A percentile compares a stretch with the other conserved stretches of the same genome.
phyloP scores from a whole-genome alignment of 2,888 invertebrate genomes.

The Napeogenes inachia region DNA sequence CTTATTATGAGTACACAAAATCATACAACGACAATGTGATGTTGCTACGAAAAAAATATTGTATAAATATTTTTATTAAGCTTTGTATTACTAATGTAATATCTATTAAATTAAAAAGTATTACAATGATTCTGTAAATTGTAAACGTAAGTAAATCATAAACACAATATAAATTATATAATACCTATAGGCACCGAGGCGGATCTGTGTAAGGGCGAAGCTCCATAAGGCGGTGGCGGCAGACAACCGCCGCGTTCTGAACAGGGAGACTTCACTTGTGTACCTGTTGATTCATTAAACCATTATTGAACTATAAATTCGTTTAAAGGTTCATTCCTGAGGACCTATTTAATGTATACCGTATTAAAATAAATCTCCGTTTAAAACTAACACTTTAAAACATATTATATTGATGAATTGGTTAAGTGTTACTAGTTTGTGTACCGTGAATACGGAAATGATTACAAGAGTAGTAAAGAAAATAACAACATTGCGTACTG shows the following conservation, averaged over 20 bases:
- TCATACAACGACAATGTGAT: too few relatives aligned
- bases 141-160: background rate
- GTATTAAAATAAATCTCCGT: too few relatives aligned
- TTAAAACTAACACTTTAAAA: too few relatives aligned
- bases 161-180: background rate
- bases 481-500: too few relatives aligned
- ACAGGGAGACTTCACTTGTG: constrained; percentile 74
- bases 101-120: too few relatives aligned
- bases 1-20: background rate
- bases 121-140: too few relatives aligned
- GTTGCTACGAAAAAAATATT: too few relatives aligned
- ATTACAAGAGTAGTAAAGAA: too few relatives aligned
- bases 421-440: too few relatives aligned
- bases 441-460: too few relatives aligned
- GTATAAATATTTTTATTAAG: too few relatives aligned
- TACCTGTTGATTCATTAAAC: constrained; percentile 44
- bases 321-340: background rate
- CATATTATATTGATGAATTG: too few relatives aligned
- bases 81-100: background rate
- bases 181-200: constrained; percentile 76
- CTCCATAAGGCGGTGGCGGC: constrained; percentile 74
- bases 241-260: constrained; percentile 71
- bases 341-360: background rate
- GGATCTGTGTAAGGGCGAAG: constrained; percentile 71
- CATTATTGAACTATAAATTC: background rate